phyloP scores from a whole-genome alignment of 2,113 vertebrate genomes.

The Apodemus speciosus region DNA sequence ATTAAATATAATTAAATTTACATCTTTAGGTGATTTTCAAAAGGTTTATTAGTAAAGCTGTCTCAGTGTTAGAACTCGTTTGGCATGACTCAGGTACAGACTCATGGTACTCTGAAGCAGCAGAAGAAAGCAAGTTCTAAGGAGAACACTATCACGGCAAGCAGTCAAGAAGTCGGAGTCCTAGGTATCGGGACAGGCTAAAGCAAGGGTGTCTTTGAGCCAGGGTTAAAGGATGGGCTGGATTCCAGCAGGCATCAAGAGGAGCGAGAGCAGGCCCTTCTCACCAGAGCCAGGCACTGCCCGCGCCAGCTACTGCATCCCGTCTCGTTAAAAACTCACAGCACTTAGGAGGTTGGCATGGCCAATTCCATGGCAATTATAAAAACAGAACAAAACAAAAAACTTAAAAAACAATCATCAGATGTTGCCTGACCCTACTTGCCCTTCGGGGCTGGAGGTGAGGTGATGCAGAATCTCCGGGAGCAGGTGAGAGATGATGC shows the following conservation, averaged over 20 bases:
- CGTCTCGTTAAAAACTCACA: not conserved
- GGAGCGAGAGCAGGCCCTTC: not conserved
- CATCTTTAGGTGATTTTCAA: not conserved
- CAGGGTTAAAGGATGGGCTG: not conserved
- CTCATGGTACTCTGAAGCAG: too few species aligned
- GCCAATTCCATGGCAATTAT: not conserved
- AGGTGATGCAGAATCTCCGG: too few species aligned
- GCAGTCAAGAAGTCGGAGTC: too few species aligned
- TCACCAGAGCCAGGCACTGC: not conserved
- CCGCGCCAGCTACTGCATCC: not conserved
- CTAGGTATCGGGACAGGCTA: not conserved
- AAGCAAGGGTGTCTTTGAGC: not conserved
- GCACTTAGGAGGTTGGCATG: not conserved
- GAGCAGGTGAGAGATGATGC: too few species aligned
- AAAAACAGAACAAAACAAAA: not conserved
- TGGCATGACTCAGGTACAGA: not conserved
- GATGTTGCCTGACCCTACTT: too few species aligned
- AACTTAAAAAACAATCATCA: too few species aligned
- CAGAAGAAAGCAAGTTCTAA: not conserved
- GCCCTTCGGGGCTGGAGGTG: too few species aligned
- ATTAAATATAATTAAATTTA: not conserved
- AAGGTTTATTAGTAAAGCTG: not conserved
- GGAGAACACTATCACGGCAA: not conserved
- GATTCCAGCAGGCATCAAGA: not conserved
- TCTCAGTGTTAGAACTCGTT: not conserved